These are phyloP conservation scores for Tipula confusa DNA, from an alignment of 2,888 invertebrate genomes.

Conservation along the genomic window DNA sequence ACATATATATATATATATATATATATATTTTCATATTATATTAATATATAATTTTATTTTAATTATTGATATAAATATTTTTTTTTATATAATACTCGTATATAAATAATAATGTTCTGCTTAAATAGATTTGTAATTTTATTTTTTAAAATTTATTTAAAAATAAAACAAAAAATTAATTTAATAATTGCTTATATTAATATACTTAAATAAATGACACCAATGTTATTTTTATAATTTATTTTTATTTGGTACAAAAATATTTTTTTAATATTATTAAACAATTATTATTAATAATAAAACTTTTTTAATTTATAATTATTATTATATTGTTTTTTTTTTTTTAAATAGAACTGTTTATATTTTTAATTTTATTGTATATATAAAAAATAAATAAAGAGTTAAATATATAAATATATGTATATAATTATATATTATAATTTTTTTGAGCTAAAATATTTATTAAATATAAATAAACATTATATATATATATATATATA, in stretches of 20 bases:
- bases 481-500: not conserved
- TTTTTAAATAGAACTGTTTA: not conserved
- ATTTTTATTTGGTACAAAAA: not conserved
- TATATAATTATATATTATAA: not conserved
- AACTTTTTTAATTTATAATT: not conserved
- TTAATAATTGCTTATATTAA: not conserved
- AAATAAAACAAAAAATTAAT: not conserved
- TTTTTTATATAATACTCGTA: not conserved
- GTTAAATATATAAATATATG: not conserved
- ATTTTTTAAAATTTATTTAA: not conserved
- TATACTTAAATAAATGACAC: not conserved
- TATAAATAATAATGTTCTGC: not conserved
- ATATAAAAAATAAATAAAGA: not conserved
- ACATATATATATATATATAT: not conserved
- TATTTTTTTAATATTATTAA: not conserved
- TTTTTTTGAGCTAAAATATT: no score
- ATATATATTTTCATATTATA: no score
- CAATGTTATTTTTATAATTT: not conserved
- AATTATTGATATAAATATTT: not conserved
- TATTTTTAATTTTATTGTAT: not conserved
- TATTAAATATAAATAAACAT: not conserved
- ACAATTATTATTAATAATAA: not conserved
- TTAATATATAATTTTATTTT: not conserved
- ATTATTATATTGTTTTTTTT: no score
- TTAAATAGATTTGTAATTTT: not conserved